phyloP scores from a whole-genome alignment of 2,888 invertebrate genomes.

The Meghimatium bilineatum region DNA sequence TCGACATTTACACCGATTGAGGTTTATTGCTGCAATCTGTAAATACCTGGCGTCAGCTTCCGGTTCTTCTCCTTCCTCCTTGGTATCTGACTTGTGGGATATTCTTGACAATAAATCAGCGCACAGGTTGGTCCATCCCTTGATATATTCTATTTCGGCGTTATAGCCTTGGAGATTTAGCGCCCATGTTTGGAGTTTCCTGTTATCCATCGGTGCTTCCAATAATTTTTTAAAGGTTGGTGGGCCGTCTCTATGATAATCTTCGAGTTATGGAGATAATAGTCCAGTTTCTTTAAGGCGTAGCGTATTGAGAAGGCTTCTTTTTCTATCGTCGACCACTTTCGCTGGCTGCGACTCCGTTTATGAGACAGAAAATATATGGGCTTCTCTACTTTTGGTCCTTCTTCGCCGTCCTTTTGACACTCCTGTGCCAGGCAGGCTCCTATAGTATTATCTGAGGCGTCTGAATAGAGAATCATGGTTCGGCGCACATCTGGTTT shows the following conservation, averaged over 20 bases:
- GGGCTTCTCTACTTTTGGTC: not conserved
- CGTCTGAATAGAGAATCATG: not conserved
- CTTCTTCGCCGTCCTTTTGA: not conserved
- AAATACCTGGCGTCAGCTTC: too few species aligned
- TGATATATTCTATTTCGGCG: too few species aligned
- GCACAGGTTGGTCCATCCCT: too few species aligned
- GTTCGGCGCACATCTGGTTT: not conserved
- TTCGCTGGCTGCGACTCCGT: not conserved
- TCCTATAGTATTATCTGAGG: not conserved
- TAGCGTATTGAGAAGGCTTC: not conserved
- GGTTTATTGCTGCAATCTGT: too few species aligned
- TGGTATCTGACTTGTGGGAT: too few species aligned
- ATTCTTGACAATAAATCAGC: too few species aligned
- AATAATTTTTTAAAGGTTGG: not conserved
- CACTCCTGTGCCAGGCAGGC: not conserved
- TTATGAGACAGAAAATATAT: not conserved
- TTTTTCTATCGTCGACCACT: not conserved
- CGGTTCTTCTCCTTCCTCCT: too few species aligned
- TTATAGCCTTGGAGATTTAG: too few species aligned
- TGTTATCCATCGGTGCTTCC: too few species aligned
- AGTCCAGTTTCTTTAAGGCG: not conserved
- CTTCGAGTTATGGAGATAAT: not conserved
- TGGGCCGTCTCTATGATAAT: not conserved
- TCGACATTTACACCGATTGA: too few species aligned
- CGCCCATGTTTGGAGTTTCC: too few species aligned